A percentile compares a stretch with the other conserved stretches of the same genome.
phyloP scores from a whole-genome alignment of 1,140 invertebrate species.

The Melanaphis sacchari region DNA sequence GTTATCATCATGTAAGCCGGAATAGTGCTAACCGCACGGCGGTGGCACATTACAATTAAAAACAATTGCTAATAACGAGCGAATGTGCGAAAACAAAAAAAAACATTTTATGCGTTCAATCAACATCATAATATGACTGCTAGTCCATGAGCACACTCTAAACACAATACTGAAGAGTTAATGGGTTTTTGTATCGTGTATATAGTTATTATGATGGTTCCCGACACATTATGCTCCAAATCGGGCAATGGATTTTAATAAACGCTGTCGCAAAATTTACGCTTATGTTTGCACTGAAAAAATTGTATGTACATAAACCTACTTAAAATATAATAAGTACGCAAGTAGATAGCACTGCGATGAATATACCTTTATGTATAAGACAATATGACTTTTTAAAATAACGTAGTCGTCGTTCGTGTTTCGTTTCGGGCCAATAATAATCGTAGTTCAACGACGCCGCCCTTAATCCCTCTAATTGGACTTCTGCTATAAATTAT shows the following conservation, averaged over 20 bases:
- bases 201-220: background rate
- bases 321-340: background rate
- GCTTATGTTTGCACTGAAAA: background rate
- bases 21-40: background rate
- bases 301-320: background rate
- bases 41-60: conserved; percentile 2
- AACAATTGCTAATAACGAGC: background rate
- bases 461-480: background rate
- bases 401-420: no score
- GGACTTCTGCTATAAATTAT: background rate
- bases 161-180: background rate
- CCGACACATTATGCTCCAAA: background rate
- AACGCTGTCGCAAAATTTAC: background rate
- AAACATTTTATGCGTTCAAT: background rate
- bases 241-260: conserved; percentile 12
- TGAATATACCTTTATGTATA: background rate
- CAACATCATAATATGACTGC: background rate
- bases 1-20: background rate
- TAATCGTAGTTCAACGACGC: background rate
- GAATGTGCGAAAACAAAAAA: background rate
- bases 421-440: background rate
- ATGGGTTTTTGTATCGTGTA: background rate
- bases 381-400: background rate
- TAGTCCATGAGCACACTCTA: background rate
- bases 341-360: background rate